Evolutionary conservation across 2,888 invertebrate genomes (phyloP).

Genomic region (Automeris io): DNA sequence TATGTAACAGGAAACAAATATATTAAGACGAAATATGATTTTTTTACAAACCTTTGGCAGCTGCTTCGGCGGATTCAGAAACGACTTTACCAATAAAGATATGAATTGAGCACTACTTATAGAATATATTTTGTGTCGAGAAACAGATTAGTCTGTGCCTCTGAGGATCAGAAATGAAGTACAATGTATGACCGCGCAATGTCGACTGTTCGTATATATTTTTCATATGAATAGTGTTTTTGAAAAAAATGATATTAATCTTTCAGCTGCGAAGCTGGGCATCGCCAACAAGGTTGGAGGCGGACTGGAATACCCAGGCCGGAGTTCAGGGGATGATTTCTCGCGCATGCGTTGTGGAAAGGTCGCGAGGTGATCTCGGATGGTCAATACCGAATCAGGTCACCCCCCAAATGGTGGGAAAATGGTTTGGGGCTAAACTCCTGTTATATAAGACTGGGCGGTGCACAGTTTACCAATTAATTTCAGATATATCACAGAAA

Average conservation of each 20-base stretch:
- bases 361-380: constrained; percentile 41
- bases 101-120: constrained; percentile 51
- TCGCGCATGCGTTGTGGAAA: constrained; percentile 55
- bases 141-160: constrained; percentile 60
- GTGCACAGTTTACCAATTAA: no score
- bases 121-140: constrained; percentile 68
- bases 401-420: constrained; percentile 16
- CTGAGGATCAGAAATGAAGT: constrained; percentile 47
- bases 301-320: constrained; percentile 35
- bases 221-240: constrained; percentile 12
- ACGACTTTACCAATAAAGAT: constrained; percentile 8
- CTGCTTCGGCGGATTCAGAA: constrained; percentile 5
- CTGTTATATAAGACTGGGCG: no score
- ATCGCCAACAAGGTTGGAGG: constrained; percentile 27
- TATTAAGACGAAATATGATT: background rate
- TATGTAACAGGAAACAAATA: background rate
- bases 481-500: no score
- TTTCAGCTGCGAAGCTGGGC: constrained; percentile 20
- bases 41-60: constrained; percentile 17
- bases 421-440: background rate
- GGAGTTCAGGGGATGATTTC: constrained; percentile 26
- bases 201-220: constrained; percentile 11
- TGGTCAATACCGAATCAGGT: constrained; percentile 47
- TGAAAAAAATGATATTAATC: constrained; percentile 19
- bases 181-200: constrained; percentile 34